Base-by-base conservation (phyloP, 1,140 invertebrate genomes). In the Muscidifurax raptorellus region DNA sequence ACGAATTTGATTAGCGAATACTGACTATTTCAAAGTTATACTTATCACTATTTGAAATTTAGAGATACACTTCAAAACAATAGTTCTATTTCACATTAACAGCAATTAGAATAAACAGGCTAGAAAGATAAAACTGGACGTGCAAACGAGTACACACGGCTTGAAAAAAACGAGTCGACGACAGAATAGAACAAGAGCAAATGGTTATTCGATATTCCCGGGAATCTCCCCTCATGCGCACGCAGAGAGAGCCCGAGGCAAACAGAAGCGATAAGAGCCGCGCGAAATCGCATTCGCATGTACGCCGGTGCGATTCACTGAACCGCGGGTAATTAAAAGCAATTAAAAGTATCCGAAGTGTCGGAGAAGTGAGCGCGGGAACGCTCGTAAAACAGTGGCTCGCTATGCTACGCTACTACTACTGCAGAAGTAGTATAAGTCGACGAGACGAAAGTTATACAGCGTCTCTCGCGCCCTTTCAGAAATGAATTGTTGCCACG, bases 261-360 rank as follows among this genome's bases (percentile, higher is more conserved):
- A 67, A 67, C 25, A 27, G 25, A 67, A 28, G 28, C 32, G 71
- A 74, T 74, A 74, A 74, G 71, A 74, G 71, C 28, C 32, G 9
- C 13, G 28, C 32, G 32, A n/a, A 59, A 3, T 18, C 22, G 22
- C 6, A n/a, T 59, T 40, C 36, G 52, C 7, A n/a, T 59, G 10
- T 0, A 40, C 36, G 36, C 7, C 7, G 36, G 9, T 22, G 71
- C 74, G 5, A 47, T 76, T 47, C 40, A 74, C 74, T 25, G 74
- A 13, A 0, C 44, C 74, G 25, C 74, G 74, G 52, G 74, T 76
- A 76, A 76, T 76, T 76, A 76, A 76, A 76, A 76, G 74, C 74
- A 47, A 76, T 76, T 76, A 76, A 76, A 76, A 76, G 74, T 76
- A 36, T 74, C 71, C 32, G 71, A 36, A 10, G 40, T n/a, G 71